Evolutionary conservation across 2,888 invertebrate species (phyloP).

Genomic region (Leptopterna dolabrata): DNA sequence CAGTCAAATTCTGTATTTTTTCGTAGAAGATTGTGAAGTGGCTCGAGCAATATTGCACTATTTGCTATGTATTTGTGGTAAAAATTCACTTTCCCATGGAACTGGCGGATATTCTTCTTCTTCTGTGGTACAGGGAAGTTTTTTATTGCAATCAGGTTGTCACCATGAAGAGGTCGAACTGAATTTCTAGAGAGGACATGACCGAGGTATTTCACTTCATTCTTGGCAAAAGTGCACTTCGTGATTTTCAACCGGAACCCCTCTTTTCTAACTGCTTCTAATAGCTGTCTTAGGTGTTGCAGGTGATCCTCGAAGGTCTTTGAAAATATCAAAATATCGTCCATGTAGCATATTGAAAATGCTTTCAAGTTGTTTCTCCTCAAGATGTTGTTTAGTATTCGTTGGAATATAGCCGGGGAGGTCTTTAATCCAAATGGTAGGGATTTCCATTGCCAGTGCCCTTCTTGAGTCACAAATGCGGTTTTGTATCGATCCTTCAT

Average conservation of each 20-base stretch:
- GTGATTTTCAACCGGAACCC: slow-evolving; percentile 23
- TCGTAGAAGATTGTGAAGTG: too few species aligned
- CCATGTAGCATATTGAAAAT: slow-evolving; percentile 40
- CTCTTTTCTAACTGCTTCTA: background rate
- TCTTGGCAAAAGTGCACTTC: slow-evolving; percentile 13
- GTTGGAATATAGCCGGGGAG: background rate
- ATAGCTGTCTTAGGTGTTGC: background rate
- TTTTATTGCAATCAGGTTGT: slow-evolving; percentile 10
- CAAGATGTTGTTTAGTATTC: background rate
- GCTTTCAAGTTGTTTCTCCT: slow-evolving; percentile 9
- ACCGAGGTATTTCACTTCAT: slow-evolving; percentile 30
- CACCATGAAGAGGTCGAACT: slow-evolving; percentile 15
- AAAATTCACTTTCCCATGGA: too few species aligned
- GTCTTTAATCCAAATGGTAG: too few species aligned
- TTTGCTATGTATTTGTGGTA: too few species aligned
- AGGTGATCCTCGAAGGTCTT: slow-evolving; percentile 15
- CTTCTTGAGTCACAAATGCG: too few species aligned
- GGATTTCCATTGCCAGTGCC: slow-evolving; percentile 1
- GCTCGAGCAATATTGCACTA: too few species aligned
- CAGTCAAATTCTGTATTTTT: too few species aligned
- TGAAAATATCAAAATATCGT: slow-evolving; percentile 22
- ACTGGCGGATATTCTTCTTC: slow-evolving; percentile 20
- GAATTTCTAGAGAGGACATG: slow-evolving; percentile 6
- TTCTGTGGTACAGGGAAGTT: background rate
- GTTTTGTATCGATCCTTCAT: too few species aligned